These are phyloP conservation scores for Anorthoa munda DNA, from an alignment of 2,888 invertebrate genomes.

Conservation along the genomic window DNA sequence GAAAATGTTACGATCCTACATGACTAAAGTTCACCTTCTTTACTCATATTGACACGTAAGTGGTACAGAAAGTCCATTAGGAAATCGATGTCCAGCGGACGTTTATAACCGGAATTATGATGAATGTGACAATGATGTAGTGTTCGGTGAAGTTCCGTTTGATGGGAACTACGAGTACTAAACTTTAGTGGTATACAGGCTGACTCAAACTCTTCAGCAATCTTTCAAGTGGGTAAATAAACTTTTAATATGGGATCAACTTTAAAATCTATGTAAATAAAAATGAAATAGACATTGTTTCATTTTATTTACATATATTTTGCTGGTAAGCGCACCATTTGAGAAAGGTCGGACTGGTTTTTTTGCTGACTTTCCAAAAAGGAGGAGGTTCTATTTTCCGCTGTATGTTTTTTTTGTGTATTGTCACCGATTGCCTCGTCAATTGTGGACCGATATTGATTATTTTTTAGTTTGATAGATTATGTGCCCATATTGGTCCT, in stretches of 20 bases:
- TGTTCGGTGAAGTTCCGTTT: constrained; percentile 17
- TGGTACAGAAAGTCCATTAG: constrained; percentile 25
- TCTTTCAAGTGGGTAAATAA: not conserved
- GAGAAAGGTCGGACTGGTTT: no score
- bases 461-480: no score
- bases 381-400: no score
- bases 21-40: not conserved
- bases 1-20: not conserved
- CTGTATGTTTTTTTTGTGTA: no score
- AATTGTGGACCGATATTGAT: no score
- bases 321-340: no score
- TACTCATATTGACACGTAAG: not conserved
- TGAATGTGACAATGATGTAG: constrained; percentile 48
- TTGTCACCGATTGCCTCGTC: no score
- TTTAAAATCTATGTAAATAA: not conserved
- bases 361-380: no score
- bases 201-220: not conserved
- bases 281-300: no score
- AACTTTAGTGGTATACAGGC: constrained; percentile 5
- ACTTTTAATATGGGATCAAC: not conserved
- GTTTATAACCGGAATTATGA: constrained; percentile 39
- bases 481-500: no score
- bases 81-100: constrained; percentile 9
- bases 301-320: no score
- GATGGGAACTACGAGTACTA: constrained; percentile 12